Conservation (phyloP, 1,140 invertebrate genomes). For the Apis laboriosa region DNA sequence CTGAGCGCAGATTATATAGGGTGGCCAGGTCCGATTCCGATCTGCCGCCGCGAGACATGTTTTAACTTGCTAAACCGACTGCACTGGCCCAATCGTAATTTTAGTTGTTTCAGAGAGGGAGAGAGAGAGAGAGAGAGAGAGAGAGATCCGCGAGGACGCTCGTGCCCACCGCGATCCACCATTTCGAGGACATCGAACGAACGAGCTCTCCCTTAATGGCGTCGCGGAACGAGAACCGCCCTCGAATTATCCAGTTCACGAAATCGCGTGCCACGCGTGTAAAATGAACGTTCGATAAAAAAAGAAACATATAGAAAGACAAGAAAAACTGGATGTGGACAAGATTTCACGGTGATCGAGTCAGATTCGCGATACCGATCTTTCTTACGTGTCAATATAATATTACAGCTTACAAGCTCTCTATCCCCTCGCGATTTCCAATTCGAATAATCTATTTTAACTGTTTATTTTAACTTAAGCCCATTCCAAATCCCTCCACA, state of each 20-base stretch:
- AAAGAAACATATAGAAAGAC: neutral
- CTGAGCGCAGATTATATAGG: conserved; percentile 39
- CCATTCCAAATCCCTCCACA: no score
- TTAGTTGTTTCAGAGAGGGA: conserved; percentile 18
- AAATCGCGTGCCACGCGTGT: neutral
- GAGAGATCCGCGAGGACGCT: neutral
- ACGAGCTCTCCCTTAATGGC: neutral
- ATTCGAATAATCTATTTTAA: no score
- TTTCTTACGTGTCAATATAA: no score
- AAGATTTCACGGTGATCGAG: neutral
- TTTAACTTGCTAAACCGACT: conserved; percentile 41
- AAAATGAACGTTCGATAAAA: conserved; percentile 5
- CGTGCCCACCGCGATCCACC: neutral
- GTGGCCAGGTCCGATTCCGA: conserved; percentile 27
- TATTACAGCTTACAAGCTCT: no score
- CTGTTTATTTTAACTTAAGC: no score
- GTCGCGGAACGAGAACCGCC: neutral
- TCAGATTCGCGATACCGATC: no score
- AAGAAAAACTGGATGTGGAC: neutral
- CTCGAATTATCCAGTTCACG: conserved; percentile 21
- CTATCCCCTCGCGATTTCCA: no score
- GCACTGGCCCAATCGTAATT: conserved; percentile 25
- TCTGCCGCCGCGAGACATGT: conserved; percentile 47
- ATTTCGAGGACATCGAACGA: neutral
- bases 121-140: no score